Conservation (phyloP, 1,140 invertebrate species). For the Drosophila cardini region DNA sequence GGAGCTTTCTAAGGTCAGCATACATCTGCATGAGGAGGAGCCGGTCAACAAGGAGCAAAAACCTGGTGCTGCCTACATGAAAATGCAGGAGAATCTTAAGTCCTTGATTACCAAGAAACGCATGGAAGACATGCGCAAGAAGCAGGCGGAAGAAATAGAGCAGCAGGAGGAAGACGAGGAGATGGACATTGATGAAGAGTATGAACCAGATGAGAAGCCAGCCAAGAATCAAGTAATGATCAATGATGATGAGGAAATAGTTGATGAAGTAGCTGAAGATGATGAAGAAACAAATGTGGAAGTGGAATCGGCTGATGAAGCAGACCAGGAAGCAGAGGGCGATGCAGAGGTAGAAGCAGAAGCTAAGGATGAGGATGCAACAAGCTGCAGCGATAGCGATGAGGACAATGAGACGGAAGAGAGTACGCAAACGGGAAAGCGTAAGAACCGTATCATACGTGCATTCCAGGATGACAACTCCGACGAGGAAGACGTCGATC, state of each 20-base stretch:
- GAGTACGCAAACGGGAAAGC: conserved; percentile 25
- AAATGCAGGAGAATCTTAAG: conserved; percentile 87
- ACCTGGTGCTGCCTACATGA: conserved; percentile 86
- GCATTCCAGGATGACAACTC: conserved; percentile 76
- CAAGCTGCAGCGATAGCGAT: conserved; percentile 51
- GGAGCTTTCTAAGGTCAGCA: conserved; percentile 81
- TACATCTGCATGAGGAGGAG: conserved; percentile 70
- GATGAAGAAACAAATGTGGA: conserved; percentile 66
- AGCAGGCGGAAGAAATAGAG: conserved; percentile 81
- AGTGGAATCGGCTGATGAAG: conserved; percentile 16
- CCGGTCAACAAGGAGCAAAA: conserved; percentile 84
- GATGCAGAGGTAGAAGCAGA: conserved; percentile 58
- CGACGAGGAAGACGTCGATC: conserved; percentile 80
- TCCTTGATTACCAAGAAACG: conserved; percentile 86
- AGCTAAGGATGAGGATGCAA: conserved; percentile 32
- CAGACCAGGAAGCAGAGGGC: conserved; percentile 21
- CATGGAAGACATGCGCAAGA: conserved; percentile 85
- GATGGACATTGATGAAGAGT: conserved; percentile 66
- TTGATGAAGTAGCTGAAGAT: conserved; percentile 58
- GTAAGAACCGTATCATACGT: conserved; percentile 74
- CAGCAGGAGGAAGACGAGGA: conserved; percentile 48
- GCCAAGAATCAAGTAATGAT: conserved; percentile 59
- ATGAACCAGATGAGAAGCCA: conserved; percentile 70
- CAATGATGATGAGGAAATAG: conserved; percentile 69
- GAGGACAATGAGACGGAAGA: conserved; percentile 37